Evolutionary conservation across 2,888 invertebrate species (phyloP).

Genomic region (Noctua fimbriata): DNA sequence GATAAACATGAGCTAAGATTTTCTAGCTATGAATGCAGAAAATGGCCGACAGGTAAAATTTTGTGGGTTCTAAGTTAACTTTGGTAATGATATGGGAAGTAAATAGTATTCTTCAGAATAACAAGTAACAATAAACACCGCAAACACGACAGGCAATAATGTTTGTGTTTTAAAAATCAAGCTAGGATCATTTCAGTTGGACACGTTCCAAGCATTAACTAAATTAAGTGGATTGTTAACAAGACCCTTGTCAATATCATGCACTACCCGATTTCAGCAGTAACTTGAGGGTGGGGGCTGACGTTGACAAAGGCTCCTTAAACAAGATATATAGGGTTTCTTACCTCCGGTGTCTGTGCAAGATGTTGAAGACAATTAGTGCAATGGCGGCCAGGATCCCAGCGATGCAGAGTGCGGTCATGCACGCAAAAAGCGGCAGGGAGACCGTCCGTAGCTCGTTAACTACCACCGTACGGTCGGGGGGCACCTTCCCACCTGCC

Average conservation of each 20-base stretch:
- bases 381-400: slow-evolving; percentile 96
- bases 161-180: slow-evolving; percentile 13
- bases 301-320: slow-evolving; percentile 68
- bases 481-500: slow-evolving; percentile 96
- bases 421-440: slow-evolving; percentile 97
- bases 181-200: slow-evolving; percentile 3
- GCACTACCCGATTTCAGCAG: slow-evolving; percentile 61
- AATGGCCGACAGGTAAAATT: background rate
- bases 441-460: slow-evolving; percentile 96
- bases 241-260: slow-evolving; percentile 71
- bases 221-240: slow-evolving; percentile 60
- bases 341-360: slow-evolving; percentile 98
- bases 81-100: background rate
- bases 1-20: slow-evolving; percentile 41
- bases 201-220: slow-evolving; percentile 40
- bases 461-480: slow-evolving; percentile 97
- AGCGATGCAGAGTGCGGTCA: slow-evolving; percentile 97
- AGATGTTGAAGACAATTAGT: slow-evolving; percentile 97
- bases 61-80: background rate
- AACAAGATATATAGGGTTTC: slow-evolving; percentile 59
- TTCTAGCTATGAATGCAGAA: slow-evolving; percentile 7
- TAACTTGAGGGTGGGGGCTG: slow-evolving; percentile 52
- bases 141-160: background rate
- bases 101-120: background rate
- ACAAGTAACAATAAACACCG: background rate